Conservation (phyloP, 2,797 vertebrate species). For the Chelon labrosus region DNA sequence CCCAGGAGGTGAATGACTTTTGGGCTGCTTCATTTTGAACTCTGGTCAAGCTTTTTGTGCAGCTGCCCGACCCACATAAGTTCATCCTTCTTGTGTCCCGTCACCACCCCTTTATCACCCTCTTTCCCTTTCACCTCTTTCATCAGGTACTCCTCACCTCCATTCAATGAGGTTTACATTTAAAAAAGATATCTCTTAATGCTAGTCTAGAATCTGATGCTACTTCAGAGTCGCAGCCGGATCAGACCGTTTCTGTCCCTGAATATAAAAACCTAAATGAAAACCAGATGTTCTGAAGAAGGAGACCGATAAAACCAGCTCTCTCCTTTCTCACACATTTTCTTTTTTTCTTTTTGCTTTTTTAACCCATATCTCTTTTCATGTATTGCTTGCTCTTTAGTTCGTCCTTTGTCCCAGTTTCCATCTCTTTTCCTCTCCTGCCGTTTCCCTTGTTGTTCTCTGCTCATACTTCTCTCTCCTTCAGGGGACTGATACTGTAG, state of each 20-base stretch:
- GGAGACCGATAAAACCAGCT: conserved; percentile 11
- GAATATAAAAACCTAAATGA: conserved; percentile 42
- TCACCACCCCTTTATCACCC: conserved; percentile 14
- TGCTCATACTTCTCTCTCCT: background rate
- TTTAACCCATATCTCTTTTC: conserved; percentile 9
- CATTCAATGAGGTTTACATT: conserved; percentile 8
- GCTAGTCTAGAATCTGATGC: conserved; percentile 15
- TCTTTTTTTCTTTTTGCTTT: background rate
- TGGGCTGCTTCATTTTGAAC: conserved; percentile 59
- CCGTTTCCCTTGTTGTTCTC: conserved; percentile 3
- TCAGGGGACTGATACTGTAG: conserved; percentile 18
- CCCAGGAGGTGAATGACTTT: conserved; percentile 54
- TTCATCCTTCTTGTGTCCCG: conserved; percentile 18
- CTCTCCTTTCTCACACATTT: background rate
- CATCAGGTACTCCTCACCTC: conserved; percentile 7
- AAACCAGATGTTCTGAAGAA: conserved; percentile 61
- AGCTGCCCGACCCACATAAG: conserved; percentile 42
- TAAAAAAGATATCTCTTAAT: conserved; percentile 22
- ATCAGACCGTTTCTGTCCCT: background rate
- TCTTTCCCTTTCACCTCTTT: conserved; percentile 11
- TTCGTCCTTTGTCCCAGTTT: background rate
- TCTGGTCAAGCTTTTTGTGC: conserved; percentile 32
- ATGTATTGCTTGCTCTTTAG: background rate
- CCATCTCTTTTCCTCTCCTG: background rate
- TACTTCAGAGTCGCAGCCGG: conserved; percentile 1